phyloP scores from a whole-genome alignment of 1,140 invertebrate species.

The Lucilia sericata region DNA sequence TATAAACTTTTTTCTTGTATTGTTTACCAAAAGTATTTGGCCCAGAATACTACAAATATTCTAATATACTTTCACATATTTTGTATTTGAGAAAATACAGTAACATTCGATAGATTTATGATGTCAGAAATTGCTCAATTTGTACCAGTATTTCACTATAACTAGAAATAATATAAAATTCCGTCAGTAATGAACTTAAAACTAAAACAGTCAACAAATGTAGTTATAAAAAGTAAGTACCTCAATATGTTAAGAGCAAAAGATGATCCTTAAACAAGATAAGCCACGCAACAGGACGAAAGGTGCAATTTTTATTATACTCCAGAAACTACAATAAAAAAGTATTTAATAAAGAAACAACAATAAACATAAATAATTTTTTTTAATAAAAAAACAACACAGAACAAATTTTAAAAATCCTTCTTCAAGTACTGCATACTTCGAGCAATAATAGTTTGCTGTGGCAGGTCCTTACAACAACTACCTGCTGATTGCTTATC shows the following conservation, averaged over 20 bases:
- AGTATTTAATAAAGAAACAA: no score
- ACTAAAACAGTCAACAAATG: not conserved
- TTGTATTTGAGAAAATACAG: not conserved
- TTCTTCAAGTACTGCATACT: not conserved
- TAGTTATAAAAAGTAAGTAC: not conserved
- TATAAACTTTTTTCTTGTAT: no score
- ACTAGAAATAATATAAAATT: not conserved
- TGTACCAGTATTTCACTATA: not conserved
- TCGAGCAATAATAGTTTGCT: not conserved
- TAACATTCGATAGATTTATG: constrained; percentile 31
- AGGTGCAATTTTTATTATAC: constrained; percentile 35
- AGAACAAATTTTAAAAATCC: not conserved
- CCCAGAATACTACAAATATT: not conserved
- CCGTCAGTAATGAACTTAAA: not conserved
- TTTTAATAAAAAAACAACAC: not conserved
- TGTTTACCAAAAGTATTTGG: no score
- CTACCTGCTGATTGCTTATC: constrained; percentile 1
- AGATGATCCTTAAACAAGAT: not conserved
- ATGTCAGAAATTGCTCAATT: constrained; percentile 24
- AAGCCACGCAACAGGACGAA: constrained; percentile 30
- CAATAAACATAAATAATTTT: not conserved
- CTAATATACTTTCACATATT: not conserved
- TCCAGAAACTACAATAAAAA: not conserved
- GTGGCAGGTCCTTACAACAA: not conserved
- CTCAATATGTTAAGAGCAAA: not conserved